A percentile compares a stretch with the other conserved stretches of the same genome.
Conservation (phyloP, 1,140 invertebrate genomes). For the Mycetomoellerius zeteki region DNA sequence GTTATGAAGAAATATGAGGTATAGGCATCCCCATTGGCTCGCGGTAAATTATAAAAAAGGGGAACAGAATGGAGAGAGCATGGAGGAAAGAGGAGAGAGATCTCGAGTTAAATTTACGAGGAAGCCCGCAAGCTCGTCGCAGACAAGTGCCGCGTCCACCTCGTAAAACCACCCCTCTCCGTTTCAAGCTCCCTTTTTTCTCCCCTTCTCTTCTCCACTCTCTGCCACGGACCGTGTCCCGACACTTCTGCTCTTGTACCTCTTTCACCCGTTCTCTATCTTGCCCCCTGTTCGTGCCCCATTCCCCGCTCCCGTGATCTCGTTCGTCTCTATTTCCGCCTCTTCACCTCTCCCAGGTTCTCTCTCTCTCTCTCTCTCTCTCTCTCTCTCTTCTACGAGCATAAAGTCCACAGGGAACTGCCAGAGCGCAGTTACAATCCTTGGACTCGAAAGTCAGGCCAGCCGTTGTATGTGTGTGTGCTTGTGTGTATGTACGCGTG, state of each 20-base stretch:
- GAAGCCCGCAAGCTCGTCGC: slow-evolving; percentile 70
- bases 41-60: slow-evolving; percentile 71
- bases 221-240: slow-evolving; percentile 12
- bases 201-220: slow-evolving; percentile 1
- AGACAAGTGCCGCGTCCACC: slow-evolving; percentile 75
- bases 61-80: slow-evolving; percentile 22
- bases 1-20: slow-evolving; percentile 72
- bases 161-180: slow-evolving; percentile 68
- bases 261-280: background rate
- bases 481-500: slow-evolving; percentile 26
- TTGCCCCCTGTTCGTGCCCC: background rate
- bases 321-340: slow-evolving; percentile 30
- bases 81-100: slow-evolving; percentile 27
- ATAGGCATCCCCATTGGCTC: slow-evolving; percentile 60
- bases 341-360: background rate
- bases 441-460: slow-evolving; percentile 61
- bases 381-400: slow-evolving; percentile 53
- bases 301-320: background rate
- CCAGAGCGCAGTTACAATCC: slow-evolving; percentile 64
- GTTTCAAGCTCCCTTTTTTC: background rate
- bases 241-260: slow-evolving; percentile 36
- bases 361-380: slow-evolving; percentile 7
- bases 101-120: slow-evolving; percentile 74
- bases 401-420: slow-evolving; percentile 63
- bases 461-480: slow-evolving; percentile 19